Evolutionary conservation across 2,888 invertebrate genomes (phyloP), one percentile per base, ranked within the genome.

Genomic region (Campaea margaritaria): DNA sequence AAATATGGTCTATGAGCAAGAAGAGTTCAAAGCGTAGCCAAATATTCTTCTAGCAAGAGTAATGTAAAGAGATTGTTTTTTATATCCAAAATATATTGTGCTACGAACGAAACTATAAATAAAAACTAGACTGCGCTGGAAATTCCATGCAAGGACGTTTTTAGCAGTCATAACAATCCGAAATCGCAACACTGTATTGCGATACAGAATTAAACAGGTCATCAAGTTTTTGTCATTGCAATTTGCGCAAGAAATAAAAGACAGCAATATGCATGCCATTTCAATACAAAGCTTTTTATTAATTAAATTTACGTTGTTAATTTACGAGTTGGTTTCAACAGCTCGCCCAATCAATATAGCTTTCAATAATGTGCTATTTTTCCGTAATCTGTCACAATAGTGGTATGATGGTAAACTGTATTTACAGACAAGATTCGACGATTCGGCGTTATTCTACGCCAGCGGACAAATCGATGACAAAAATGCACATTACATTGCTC

Each of bases 391-490:
- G 21, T 21, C 21, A 21, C 21, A 21, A 21, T 21, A n/a, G n/a
- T n/a, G 21, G 21, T 21, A 21, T 21, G 2, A 21, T 5, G 21
- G 21, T 21, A 39, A 11, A 39, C 27, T 49, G 14, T 43, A 15
- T 62, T 89, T 88, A 57, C 93, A 97, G 95, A 98, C 98, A 9
- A 95, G 95, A 73, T 97, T 97, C 87, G 97, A 97, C 81, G 97
- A 98, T 79, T 98, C 98, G 9, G 97, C 97, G 2, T 86, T 99
- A 62, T 97, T 98, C 82, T 98, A 98, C 83, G 98, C 98, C 4
- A 97, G 97, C 72, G 98, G 98, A 15, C 97, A 97, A 79, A 96
- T 96, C 49, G 96, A 96, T 56, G 96, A 96, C 34, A 96, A 96
- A 73, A 96, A 97, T 78, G 21, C 21, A 21, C 98, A 98, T 82